Base-by-base conservation (phyloP, 2,888 invertebrate genomes). In the Spodoptera littoralis region DNA sequence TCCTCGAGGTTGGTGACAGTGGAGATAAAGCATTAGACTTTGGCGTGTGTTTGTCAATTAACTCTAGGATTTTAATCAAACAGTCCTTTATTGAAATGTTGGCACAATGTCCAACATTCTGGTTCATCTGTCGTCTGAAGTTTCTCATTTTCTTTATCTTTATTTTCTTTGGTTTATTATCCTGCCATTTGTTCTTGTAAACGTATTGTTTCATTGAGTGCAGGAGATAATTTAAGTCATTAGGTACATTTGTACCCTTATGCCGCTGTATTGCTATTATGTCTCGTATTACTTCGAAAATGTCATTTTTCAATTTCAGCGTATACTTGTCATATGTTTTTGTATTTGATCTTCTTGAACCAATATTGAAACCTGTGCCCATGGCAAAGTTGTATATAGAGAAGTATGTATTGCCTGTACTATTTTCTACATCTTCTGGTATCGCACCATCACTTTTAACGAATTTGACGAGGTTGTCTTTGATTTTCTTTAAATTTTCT, bases 231-330 rank as follows among this genome's bases (percentile, higher is more conserved):
- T 80, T 86, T 41, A 91, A 73, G 55, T 89, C 83, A 22, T 83
- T 68, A 2, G 88, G 84, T 3, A 90, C 13, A 4, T 73, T 65
- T 0, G 72, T 59, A 48, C 78, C 69, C 27, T 80, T 73, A 8
- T 80, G 42, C 67, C 80, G 85, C 77, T 88, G 83, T 54, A 92
- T 83, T 11, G 51, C 62, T 18, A 79, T 62, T 12, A 91, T 72
- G 65, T 90, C 89, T 75, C 52, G 83, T 27, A 91, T 76, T 2
- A 90, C 88, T 77, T 88, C 86, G 30, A 84, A 84, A 36, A 92
- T 84, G 63, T 92, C 90, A 30, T 54, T 73, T 84, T 88, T 89
- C n/a, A 92, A 67, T 77, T 90, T 91, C 6, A 71, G 70, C 8
- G 86, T 46, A n/a, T 85, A 81, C 55, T 84, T 85, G 3, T 87